A percentile compares a stretch with the other conserved stretches of the same genome.
These are phyloP conservation scores for Tyria jacobaeae DNA, from an alignment of 2,888 invertebrate genomes.

Conservation along the genomic window DNA sequence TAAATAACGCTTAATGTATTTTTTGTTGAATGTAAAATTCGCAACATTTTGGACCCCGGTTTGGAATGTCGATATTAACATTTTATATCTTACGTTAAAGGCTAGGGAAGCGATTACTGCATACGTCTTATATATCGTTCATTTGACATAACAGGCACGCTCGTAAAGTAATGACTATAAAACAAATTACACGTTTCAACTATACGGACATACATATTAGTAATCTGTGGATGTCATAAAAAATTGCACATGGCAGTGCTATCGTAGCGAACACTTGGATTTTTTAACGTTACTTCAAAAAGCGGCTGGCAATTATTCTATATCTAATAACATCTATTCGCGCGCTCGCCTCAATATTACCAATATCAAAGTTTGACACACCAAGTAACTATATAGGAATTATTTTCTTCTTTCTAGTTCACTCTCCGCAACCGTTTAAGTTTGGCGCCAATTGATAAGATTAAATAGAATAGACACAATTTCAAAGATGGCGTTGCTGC, in stretches of 20 bases:
- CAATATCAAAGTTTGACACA: conserved; percentile 40
- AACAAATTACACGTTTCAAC: conserved; percentile 73
- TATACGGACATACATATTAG: conserved; percentile 69
- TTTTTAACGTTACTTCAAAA: conserved; percentile 76
- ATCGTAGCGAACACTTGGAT: conserved; percentile 80
- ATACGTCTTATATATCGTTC: conserved; percentile 66
- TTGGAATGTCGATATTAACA: conserved; percentile 79
- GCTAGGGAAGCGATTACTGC: conserved; percentile 65
- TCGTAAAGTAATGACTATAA: conserved; percentile 77
- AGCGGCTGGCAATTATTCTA: conserved; percentile 86
- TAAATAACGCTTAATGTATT: conserved; percentile 59
- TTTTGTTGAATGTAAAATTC: conserved; percentile 59
- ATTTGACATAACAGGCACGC: conserved; percentile 66
- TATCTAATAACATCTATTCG: conserved; percentile 77
- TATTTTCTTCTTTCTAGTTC: conserved; percentile 33
- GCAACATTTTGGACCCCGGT: conserved; percentile 77
- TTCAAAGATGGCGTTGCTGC: conserved; percentile 42
- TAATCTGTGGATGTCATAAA: conserved; percentile 71
- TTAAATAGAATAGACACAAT: conserved; percentile 16
- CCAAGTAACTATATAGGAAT: conserved; percentile 41
- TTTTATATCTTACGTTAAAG: conserved; percentile 61
- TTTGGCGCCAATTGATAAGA: conserved; percentile 37
- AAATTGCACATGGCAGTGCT: conserved; percentile 85
- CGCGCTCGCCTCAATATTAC: conserved; percentile 66
- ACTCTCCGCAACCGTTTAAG: conserved; percentile 27